phyloP scores from a whole-genome alignment of 2,797 vertebrate species.

The Melanotaenia maccullochi region DNA sequence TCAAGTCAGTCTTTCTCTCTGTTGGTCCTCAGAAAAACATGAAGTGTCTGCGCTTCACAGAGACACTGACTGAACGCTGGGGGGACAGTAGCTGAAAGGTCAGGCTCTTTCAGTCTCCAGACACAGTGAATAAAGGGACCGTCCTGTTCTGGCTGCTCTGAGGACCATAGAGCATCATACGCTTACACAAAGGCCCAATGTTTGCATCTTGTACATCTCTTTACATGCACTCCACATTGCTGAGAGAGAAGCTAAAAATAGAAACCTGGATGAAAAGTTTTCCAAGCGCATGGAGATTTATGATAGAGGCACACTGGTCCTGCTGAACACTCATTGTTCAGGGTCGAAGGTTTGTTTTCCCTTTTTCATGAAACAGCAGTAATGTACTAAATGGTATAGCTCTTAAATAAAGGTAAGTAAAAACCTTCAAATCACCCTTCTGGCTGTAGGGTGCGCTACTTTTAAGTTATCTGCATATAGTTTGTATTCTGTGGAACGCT shows the following conservation, averaged over 20 bases:
- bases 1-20: not conserved
- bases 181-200: slow-evolving; percentile 57
- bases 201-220: slow-evolving; percentile 53
- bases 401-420: not conserved
- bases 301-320: slow-evolving; percentile 28
- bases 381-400: slow-evolving; percentile 6
- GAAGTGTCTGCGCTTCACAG: slow-evolving; percentile 4
- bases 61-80: slow-evolving; percentile 35
- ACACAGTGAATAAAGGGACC: slow-evolving; percentile 37
- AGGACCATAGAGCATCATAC: slow-evolving; percentile 35
- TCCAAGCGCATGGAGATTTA: slow-evolving; percentile 32
- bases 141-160: slow-evolving; percentile 43
- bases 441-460: too few relatives aligned
- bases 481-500: too few relatives aligned
- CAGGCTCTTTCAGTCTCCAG: slow-evolving; percentile 27
- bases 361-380: slow-evolving; percentile 2
- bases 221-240: slow-evolving; percentile 45
- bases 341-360: slow-evolving; percentile 9
- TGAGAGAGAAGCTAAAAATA: slow-evolving; percentile 61
- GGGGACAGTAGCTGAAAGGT: slow-evolving; percentile 36
- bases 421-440: not conserved
- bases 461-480: too few relatives aligned
- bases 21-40: slow-evolving; percentile 14
- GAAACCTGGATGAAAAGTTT: slow-evolving; percentile 49
- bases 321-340: slow-evolving; percentile 21